phyloP scores from a whole-genome alignment of 1,140 invertebrate species.

The Drosophila subpulchrella region DNA sequence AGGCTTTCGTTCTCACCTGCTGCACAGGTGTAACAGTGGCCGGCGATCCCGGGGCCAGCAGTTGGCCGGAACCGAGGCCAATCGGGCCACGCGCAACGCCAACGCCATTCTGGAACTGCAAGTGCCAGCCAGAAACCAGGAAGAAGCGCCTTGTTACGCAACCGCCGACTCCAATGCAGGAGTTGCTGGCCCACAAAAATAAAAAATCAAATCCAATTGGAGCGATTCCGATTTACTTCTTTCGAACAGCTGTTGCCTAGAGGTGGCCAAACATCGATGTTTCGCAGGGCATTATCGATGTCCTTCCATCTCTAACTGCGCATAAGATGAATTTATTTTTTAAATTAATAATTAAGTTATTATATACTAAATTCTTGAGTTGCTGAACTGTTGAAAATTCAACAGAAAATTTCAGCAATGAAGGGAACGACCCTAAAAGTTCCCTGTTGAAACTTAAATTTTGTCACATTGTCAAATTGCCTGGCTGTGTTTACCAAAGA shows the following conservation, averaged over 20 bases:
- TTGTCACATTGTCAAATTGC: no score
- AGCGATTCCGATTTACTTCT: conserved; percentile 25
- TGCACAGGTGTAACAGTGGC: conserved; percentile 38
- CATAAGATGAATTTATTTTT: no score
- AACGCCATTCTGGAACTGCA: conserved; percentile 43
- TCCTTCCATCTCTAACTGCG: no score
- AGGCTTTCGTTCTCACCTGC: conserved; percentile 34
- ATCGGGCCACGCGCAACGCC: conserved; percentile 53
- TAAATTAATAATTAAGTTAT: no score
- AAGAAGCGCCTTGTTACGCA: conserved; percentile 58
- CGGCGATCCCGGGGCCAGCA: conserved; percentile 49
- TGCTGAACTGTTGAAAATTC: no score
- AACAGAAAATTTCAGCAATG: no score
- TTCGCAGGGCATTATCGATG: no score
- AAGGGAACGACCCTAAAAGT: no score
- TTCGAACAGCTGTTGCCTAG: conserved; percentile 12
- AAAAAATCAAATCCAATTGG: conserved; percentile 16
- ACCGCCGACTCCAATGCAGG: conserved; percentile 69
- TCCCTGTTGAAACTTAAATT: no score
- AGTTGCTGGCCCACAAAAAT: conserved; percentile 37
- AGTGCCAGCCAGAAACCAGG: conserved; percentile 3
- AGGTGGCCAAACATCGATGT: background rate
- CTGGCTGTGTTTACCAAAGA: no score
- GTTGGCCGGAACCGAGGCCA: conserved; percentile 15
- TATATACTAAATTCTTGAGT: no score